Evolutionary conservation across 2,797 vertebrate genomes (phyloP).

Genomic region (Thripadectes ignobilis): DNA sequence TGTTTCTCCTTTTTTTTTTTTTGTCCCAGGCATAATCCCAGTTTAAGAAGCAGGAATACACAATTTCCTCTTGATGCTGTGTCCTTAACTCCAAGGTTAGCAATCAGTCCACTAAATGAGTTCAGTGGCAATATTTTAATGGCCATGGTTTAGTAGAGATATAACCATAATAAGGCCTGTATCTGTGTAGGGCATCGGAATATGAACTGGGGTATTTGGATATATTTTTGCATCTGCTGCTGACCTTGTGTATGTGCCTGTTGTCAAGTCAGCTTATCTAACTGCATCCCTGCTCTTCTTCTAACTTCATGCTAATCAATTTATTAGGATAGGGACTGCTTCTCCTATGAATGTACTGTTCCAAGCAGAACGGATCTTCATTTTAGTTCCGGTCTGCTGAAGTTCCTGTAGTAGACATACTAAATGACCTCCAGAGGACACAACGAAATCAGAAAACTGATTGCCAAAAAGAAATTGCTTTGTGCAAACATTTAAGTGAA

Average conservation of each 20-base stretch:
- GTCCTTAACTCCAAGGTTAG: not conserved
- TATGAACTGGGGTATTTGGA: not conserved
- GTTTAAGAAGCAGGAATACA: not conserved
- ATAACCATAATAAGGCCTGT: not conserved
- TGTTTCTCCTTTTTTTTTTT: not conserved
- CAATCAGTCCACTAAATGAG: not conserved
- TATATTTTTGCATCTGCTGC: not conserved
- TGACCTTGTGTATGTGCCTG: not conserved
- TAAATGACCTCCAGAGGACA: not conserved
- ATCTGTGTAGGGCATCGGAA: not conserved
- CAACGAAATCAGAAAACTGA: not conserved
- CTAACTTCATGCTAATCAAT: not conserved
- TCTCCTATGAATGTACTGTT: not conserved
- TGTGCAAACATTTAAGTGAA: not conserved
- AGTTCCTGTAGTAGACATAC: not conserved
- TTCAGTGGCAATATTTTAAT: not conserved
- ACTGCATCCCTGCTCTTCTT: not conserved
- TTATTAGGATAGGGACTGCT: not conserved
- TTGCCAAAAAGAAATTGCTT: not conserved
- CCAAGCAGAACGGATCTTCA: not conserved
- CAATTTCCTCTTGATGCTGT: not conserved
- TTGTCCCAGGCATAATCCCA: fast-evolving
- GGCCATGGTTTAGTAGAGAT: not conserved
- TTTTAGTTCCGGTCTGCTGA: not conserved
- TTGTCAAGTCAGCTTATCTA: not conserved